Conservation (phyloP, 2,113 vertebrate species). For the Pelodiscus sinensis region DNA sequence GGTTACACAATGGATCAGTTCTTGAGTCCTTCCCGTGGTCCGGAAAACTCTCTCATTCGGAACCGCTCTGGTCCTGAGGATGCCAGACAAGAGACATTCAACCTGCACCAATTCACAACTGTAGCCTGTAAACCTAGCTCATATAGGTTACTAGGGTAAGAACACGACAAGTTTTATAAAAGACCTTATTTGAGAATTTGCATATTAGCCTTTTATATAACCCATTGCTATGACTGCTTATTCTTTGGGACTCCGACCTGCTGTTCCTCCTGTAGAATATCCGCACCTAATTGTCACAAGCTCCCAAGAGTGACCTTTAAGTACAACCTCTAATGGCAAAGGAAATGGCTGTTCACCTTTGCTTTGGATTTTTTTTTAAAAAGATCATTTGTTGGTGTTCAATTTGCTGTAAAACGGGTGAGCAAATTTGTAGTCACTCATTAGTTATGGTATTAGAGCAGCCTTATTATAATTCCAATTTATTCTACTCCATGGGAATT, state of each 20-base stretch:
- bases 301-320: background rate
- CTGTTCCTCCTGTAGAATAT: background rate
- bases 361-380: background rate
- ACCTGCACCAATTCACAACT: background rate
- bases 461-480: no score
- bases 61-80: no score
- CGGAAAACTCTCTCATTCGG: no score
- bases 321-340: background rate
- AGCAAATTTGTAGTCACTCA: background rate
- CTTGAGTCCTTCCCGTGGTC: background rate
- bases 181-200: background rate
- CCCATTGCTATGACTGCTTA: background rate
- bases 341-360: background rate
- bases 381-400: background rate
- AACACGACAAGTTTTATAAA: background rate
- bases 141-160: background rate
- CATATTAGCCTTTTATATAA: background rate
- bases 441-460: background rate
- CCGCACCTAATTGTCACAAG: background rate
- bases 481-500: background rate
- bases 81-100: background rate
- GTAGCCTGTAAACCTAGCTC: background rate
- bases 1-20: background rate
- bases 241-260: background rate
- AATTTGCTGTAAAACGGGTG: background rate